phyloP scores from a whole-genome alignment of 92 coral and sea anemone genomes.

The Epizoanthus ramosus region DNA sequence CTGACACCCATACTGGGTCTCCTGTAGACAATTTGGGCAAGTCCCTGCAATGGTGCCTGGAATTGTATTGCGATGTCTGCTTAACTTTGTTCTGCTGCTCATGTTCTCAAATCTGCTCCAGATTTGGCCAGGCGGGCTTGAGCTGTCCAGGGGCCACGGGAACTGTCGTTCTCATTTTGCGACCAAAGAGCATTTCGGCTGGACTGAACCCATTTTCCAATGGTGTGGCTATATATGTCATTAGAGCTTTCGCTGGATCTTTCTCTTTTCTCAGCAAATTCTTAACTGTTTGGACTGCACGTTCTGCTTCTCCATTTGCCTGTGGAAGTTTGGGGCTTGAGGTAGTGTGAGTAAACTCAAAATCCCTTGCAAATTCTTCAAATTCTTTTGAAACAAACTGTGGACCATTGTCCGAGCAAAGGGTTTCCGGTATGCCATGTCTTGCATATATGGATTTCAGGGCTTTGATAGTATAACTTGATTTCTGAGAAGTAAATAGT shows the following conservation, averaged over 20 bases:
- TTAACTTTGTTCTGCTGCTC: conserved; percentile 1
- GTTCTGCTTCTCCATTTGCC: neutral
- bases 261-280: conserved; percentile 11
- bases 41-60: conserved; percentile 8
- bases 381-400: too few relatives aligned
- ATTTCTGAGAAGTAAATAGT: neutral
- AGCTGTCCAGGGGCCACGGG: conserved; percentile 15
- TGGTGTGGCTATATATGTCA: neutral
- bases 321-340: neutral
- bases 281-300: neutral
- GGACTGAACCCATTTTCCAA: neutral
- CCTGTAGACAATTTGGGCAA: conserved; percentile 11
- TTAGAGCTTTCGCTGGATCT: neutral
- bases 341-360: neutral
- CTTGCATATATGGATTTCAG: neutral
- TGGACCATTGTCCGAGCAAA: too few relatives aligned
- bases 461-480: neutral
- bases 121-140: conserved; percentile 20
- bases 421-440: neutral
- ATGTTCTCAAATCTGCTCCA: neutral
- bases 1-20: neutral
- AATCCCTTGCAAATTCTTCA: neutral
- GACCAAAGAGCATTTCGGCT: conserved; percentile 1
- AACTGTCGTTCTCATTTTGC: neutral
- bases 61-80: conserved; percentile 1